Evolutionary conservation across 2,797 vertebrate genomes (phyloP), one percentile per base, ranked within the genome.

Genomic region (Aplochiton taeniatus): DNA sequence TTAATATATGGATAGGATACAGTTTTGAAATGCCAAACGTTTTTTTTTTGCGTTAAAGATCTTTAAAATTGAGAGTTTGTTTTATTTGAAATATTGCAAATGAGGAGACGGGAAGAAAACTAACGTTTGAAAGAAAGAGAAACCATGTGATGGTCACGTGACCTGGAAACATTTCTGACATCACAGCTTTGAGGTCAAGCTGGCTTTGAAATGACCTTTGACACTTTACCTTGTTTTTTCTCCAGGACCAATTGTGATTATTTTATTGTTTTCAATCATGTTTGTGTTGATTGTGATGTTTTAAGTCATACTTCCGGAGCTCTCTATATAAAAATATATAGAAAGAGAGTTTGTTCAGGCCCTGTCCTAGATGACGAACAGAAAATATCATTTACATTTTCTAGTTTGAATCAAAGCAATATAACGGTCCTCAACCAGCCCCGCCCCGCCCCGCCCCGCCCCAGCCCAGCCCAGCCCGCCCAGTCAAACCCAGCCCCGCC

Each of bases 21-120:
- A 43, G 60, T 65, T 77, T 66, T 67, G 20, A 75, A 83, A 83
- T 78, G 76, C 81, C 69, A 80, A n/a, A 85, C 80, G 73, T 79
- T 71, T 75, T 63, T 55, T 65, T 73, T 68, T 66, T 58, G 62
- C 63, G 31, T 56, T 12, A 47, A 20, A 68, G 58, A 58, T 58
- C 58, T 76, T 67, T 66, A 53, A 63, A 64, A 77, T 74, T 76
- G 65, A 82, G 66, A 79, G 76, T 82, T 72, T 83, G 80, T 86
- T 81, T 85, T 79, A 76, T 78, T 51, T 43, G 49, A 62, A 66
- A 66, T 74, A 73, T 80, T 73, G 65, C 64, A 67, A 65, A 76
- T 74, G 72, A 60, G 66, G 66, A 59, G 65, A 78, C 48, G 56
- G 61, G 55, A 31, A 54, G 68, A 43, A 49, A 55, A 60, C 56